Conservation (phyloP, 1,140 invertebrate species). For the Chironomus tepperi region DNA sequence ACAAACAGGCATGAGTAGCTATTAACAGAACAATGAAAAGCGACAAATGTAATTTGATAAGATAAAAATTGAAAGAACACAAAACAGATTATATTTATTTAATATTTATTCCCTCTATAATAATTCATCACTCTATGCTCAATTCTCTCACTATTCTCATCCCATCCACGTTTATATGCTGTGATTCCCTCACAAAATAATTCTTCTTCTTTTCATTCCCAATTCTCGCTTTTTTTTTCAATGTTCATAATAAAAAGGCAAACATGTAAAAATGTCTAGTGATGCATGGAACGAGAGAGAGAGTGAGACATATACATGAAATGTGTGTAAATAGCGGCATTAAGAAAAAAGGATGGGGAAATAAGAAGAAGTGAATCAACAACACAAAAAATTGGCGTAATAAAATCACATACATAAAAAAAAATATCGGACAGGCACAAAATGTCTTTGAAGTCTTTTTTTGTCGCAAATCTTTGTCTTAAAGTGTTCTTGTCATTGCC, state of each 20-base stretch:
- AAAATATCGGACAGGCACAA: not conserved
- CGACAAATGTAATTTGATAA: constrained; percentile 24
- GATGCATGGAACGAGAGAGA: too few relatives aligned
- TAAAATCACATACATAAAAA: not conserved
- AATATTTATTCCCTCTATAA: not conserved
- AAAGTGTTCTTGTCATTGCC: constrained; percentile 2
- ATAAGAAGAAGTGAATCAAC: too few relatives aligned
- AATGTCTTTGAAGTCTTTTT: not conserved
- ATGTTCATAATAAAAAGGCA: not conserved
- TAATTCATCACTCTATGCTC: too few relatives aligned
- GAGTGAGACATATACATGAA: too few relatives aligned
- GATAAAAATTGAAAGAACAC: not conserved
- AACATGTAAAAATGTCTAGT: not conserved
- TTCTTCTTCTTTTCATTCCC: not conserved
- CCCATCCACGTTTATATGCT: too few relatives aligned
- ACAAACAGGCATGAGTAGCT: not conserved
- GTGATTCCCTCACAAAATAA: not conserved
- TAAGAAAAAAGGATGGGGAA: too few relatives aligned
- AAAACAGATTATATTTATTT: not conserved
- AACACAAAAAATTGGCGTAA: not conserved
- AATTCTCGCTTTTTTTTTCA: not conserved
- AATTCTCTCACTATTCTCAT: too few relatives aligned
- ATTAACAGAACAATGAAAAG: constrained; percentile 16
- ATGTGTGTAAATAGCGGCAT: too few relatives aligned
- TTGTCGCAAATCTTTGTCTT: not conserved